Evolutionary conservation across 2,113 vertebrate genomes (phyloP), one percentile per base, ranked within the genome.

Genomic region (Castor canadensis): DNA sequence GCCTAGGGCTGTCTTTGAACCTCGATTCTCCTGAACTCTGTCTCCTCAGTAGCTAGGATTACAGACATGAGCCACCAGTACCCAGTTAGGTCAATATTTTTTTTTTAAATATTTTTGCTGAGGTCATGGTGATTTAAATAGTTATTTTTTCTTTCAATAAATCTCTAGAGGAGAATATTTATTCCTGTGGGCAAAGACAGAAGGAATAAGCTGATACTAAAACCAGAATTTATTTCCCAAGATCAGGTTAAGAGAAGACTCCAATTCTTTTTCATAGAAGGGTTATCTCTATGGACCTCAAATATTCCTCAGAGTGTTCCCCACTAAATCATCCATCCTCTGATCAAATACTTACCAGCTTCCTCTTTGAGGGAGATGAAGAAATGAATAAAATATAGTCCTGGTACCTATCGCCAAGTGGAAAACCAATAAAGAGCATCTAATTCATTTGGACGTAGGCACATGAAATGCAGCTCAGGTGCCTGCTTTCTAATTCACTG

Each of bases 351-450:
- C 71, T 88, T 66, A 73, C 58, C 43, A 54, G 80, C 28, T 92
- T 92, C 30, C 72, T 75, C 67, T 90, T 56, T 93, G 47, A 89
- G 79, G 9, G 30, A 86, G 86, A 89, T 52, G 26, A 13, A 85
- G 40, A 72, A 81, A 94, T 87, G 72, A 93, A 91, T 79, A 94
- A 92, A 94, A 62, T 32, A 85, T 76, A 38, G 5, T 80, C 20
- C 24, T 38, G 40, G 8, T 43, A 24, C 40, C 58, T 76, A 64
- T 13, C 47, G 83, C 94, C 75, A 67, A 93, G 45, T 40, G 10
- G 26, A 83, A 94, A 97, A 87, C n/a, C 45, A 93, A 67, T 66
- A 52, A 56, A 43, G 73, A 67, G 1, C 35, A 32, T 79, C 69
- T 45, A 77, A 89, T 91, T 43, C 87, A 64, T 56, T 52, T 15